These are phyloP conservation scores for Melanerpes formicivorus DNA, from an alignment of 2,113 vertebrate genomes.

Conservation along the genomic window DNA sequence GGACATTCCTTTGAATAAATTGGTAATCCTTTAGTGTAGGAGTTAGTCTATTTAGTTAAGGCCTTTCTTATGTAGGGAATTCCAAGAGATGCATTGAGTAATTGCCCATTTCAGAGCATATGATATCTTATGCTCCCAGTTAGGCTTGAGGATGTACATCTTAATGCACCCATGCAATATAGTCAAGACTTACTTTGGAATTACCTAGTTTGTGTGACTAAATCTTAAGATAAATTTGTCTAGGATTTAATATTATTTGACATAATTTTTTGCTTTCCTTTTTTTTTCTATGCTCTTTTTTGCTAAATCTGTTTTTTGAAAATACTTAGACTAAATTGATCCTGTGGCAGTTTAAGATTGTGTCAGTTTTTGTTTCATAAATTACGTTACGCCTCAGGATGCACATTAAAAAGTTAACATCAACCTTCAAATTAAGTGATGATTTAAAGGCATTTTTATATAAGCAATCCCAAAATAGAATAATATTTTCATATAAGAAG, in stretches of 20 bases:
- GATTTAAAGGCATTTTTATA: background rate
- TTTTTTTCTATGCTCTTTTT: background rate
- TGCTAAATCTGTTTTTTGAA: background rate
- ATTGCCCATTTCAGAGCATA: background rate
- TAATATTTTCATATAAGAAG: background rate
- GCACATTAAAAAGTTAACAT: background rate
- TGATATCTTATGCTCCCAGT: background rate
- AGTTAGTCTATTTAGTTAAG: background rate
- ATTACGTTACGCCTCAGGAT: background rate
- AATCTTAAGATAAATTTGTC: background rate
- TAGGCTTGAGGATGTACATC: background rate
- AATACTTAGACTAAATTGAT: background rate
- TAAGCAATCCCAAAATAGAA: background rate
- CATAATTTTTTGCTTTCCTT: background rate
- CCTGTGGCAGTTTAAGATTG: background rate
- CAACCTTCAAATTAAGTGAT: background rate
- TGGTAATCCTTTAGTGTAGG: background rate
- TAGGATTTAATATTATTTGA: background rate
- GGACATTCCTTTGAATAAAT: background rate
- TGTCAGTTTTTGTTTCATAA: background rate
- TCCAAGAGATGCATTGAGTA: background rate
- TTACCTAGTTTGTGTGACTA: background rate
- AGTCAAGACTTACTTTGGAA: background rate
- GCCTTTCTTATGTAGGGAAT: background rate
- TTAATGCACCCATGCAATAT: background rate